A percentile compares a stretch with the other conserved stretches of the same genome.
These are phyloP conservation scores for Platypus cylindrus DNA, from an alignment of 2,888 invertebrate genomes.

Conservation along the genomic window DNA sequence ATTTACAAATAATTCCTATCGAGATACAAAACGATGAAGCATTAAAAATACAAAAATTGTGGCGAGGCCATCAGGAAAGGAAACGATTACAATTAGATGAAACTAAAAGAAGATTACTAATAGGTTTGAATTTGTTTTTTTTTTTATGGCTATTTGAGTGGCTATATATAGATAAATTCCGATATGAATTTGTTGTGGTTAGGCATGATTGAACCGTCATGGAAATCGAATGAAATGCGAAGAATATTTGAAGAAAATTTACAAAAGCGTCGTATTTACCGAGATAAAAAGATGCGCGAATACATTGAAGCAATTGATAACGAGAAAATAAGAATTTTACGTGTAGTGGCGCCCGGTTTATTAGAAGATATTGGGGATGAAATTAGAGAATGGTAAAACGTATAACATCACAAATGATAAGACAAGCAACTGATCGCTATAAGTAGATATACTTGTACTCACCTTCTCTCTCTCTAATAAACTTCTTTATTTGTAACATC, in stretches of 20 bases:
- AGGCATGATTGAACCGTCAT: slow-evolving; percentile 44
- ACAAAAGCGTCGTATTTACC: slow-evolving; percentile 36
- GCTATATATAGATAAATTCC: too few species aligned
- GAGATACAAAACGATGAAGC: slow-evolving; percentile 24
- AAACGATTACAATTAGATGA: slow-evolving; percentile 35
- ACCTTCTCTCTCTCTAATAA: too few species aligned
- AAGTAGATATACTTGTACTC: too few species aligned
- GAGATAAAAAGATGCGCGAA: slow-evolving; percentile 36
- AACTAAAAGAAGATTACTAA: slow-evolving; percentile 34
- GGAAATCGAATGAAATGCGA: slow-evolving; percentile 36
- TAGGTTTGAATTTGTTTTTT: too few species aligned
- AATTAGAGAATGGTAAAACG: slow-evolving; percentile 53
- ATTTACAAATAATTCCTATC: not conserved
- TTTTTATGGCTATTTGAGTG: too few species aligned
- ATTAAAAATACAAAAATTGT: slow-evolving; percentile 32
- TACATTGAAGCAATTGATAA: slow-evolving; percentile 36
- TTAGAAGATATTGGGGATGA: slow-evolving; percentile 66
- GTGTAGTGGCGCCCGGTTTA: slow-evolving; percentile 43
- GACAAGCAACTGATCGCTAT: too few species aligned
- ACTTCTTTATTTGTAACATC: not conserved
- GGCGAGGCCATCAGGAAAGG: slow-evolving; percentile 37
- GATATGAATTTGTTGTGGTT: too few species aligned
- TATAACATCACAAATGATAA: not conserved
- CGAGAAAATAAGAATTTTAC: slow-evolving; percentile 40
- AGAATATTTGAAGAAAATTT: slow-evolving; percentile 37